Evolutionary conservation across 1,140 invertebrate genomes (phyloP).

Genomic region (Zaprionus nigranus): DNA sequence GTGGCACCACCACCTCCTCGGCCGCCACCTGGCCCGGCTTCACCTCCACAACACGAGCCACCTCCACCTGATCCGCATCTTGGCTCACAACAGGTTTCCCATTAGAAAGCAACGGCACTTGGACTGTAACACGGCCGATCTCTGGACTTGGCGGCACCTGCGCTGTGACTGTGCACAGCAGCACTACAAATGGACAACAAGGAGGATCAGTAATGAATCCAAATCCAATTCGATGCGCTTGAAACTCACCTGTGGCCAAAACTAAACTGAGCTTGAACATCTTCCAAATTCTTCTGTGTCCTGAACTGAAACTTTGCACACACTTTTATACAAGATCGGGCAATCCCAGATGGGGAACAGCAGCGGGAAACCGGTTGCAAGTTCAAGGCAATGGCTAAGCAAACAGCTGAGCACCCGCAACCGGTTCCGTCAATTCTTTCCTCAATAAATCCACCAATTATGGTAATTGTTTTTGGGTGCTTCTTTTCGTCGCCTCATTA

Average conservation of each 20-base stretch:
- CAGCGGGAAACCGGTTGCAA: constrained; percentile 28
- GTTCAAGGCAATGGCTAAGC: constrained; percentile 6
- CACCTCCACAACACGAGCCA: constrained; percentile 62
- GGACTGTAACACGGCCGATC: constrained; percentile 68
- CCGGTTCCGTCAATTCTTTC: constrained; percentile 59
- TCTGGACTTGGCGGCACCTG: constrained; percentile 74
- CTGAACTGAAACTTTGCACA: constrained; percentile 19
- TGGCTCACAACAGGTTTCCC: constrained; percentile 61
- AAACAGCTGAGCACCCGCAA: constrained; percentile 41
- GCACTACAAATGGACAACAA: constrained; percentile 46
- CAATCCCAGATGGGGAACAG: neutral
- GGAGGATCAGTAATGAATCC: neutral
- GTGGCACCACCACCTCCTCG: constrained; percentile 53
- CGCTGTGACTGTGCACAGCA: constrained; percentile 65
- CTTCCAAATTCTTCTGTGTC: constrained; percentile 65
- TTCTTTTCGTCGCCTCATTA: constrained; percentile 44
- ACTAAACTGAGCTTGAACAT: constrained; percentile 59
- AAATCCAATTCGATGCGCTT: neutral
- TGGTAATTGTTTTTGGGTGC: constrained; percentile 46
- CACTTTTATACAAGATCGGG: constrained; percentile 56
- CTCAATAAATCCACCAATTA: constrained; percentile 61
- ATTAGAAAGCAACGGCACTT: constrained; percentile 72
- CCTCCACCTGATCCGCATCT: constrained; percentile 46
- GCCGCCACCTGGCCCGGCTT: constrained; percentile 43
- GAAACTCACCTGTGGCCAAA: constrained; percentile 62